These are phyloP conservation scores for Champsocephalus esox DNA, from an alignment of 2,797 vertebrate species.

Conservation along the genomic window DNA sequence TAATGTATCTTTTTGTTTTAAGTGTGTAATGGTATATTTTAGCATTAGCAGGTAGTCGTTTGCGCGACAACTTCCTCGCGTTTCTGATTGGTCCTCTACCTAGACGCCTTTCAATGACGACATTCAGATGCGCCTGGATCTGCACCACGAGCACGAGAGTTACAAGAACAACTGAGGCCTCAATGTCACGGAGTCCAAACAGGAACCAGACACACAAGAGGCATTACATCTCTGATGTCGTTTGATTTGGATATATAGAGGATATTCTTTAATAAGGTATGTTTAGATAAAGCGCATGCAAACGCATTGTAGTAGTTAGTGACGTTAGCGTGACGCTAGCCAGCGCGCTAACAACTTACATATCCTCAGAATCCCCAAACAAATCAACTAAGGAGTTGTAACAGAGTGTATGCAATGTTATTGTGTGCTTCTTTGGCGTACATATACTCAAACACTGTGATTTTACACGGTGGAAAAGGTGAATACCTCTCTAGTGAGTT, in stretches of 20 bases:
- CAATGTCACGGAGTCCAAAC: conserved; percentile 77
- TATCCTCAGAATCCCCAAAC: fast-evolving
- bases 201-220: background rate
- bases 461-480: too few species aligned
- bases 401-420: fast-evolving
- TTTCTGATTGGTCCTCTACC: conserved; percentile 49
- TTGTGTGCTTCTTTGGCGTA: background rate
- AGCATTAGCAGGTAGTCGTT: background rate
- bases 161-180: conserved; percentile 49
- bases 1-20: too few species aligned
- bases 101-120: conserved; percentile 50
- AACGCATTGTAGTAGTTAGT: background rate
- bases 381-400: background rate
- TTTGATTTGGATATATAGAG: background rate
- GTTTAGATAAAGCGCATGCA: background rate
- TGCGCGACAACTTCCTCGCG: conserved; percentile 10
- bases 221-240: background rate
- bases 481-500: background rate
- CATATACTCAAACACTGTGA: fast-evolving
- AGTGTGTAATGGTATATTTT: background rate
- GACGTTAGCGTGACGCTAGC: conserved; percentile 36
- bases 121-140: conserved; percentile 17
- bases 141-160: conserved; percentile 58
- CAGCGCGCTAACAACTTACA: conserved; percentile 19
- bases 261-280: conserved; percentile 40